phyloP scores from a whole-genome alignment of 1,140 invertebrate genomes.

The Aplysia californica region DNA sequence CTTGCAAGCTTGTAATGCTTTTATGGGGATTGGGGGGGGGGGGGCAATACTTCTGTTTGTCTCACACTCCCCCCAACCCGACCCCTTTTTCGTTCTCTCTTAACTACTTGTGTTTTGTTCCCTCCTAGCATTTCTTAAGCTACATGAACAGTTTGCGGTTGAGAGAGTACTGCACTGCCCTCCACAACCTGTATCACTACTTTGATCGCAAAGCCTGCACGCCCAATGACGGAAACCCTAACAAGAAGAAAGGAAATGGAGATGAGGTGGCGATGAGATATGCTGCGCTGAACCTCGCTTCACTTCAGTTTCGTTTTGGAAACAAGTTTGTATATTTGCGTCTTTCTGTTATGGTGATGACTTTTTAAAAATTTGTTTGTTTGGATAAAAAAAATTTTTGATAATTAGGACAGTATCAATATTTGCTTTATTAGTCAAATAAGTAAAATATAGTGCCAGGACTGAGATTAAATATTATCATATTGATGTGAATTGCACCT shows the following conservation, averaged over 20 bases:
- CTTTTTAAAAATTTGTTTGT: background rate
- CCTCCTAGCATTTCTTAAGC: constrained; percentile 86
- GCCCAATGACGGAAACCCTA: constrained; percentile 60
- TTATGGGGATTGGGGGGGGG: no score
- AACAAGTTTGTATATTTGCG: constrained; percentile 74
- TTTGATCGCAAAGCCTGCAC: constrained; percentile 77
- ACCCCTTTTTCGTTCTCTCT: background rate
- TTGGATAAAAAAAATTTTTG: no score
- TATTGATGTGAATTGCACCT: no score
- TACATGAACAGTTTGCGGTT: constrained; percentile 89
- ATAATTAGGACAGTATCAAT: no score
- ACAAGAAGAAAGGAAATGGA: constrained; percentile 64
- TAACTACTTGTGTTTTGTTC: background rate
- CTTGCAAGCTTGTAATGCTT: no score
- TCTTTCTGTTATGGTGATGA: no score
- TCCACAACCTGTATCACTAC: constrained; percentile 86
- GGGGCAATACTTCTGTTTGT: no score
- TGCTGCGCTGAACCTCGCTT: constrained; percentile 89
- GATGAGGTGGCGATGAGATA: constrained; percentile 83
- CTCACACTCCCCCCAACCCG: no score
- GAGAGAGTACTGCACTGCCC: constrained; percentile 86
- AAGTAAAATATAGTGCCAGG: no score
- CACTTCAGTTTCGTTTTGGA: constrained; percentile 86
- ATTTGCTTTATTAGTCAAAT: no score
- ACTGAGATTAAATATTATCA: no score